These are phyloP conservation scores for Antheraea mylitta DNA, from an alignment of 1,140 invertebrate genomes.

Conservation along the genomic window DNA sequence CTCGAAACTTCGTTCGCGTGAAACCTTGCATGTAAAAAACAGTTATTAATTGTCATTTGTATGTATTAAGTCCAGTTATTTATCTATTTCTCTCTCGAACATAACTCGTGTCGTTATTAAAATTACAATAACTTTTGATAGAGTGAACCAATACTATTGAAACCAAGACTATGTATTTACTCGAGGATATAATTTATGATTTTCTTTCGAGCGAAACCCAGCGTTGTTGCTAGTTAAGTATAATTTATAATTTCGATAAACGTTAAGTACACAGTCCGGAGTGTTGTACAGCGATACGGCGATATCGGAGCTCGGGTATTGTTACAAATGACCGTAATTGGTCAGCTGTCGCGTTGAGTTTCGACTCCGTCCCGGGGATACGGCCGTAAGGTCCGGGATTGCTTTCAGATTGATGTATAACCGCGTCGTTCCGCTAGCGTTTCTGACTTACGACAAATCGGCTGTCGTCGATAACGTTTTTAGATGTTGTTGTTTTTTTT, in stretches of 20 bases:
- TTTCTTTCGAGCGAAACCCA: no score
- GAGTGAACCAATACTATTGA: no score
- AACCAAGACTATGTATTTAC: no score
- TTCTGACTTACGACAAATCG: conserved; percentile 1
- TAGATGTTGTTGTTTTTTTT: background rate
- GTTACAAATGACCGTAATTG: conserved; percentile 57
- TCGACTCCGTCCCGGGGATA: conserved; percentile 8
- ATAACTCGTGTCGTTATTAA: no score
- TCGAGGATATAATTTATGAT: no score
- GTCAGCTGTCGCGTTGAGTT: conserved; percentile 39
- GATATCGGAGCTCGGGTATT: conserved; percentile 25
- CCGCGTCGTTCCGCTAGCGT: background rate
- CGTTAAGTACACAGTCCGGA: background rate
- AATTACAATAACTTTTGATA: no score
- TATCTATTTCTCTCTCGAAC: no score
- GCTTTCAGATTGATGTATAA: conserved; percentile 21
- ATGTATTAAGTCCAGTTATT: no score
- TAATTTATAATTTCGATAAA: background rate
- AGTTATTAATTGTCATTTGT: no score
- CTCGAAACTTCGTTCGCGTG: no score
- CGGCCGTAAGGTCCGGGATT: conserved; percentile 25
- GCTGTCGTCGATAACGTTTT: background rate
- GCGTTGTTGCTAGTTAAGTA: no score
- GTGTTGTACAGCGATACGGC: conserved; percentile 32
- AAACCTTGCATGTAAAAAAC: no score